Evolutionary conservation across 2,113 vertebrate species (phyloP), one percentile per base, ranked within the genome.

Genomic region (Albula glossodonta): DNA sequence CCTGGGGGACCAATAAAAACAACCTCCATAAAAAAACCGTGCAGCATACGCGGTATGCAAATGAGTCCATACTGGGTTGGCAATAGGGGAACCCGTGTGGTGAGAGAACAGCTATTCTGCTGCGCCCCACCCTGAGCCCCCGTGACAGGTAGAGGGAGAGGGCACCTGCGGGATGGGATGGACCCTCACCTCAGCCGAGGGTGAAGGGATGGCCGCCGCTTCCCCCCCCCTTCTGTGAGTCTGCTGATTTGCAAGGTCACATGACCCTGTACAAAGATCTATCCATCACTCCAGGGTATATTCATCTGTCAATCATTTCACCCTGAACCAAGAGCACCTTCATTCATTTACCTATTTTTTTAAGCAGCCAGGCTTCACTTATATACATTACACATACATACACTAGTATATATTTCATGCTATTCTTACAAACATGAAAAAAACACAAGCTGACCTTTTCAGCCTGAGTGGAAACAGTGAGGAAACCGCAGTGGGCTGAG

Each of bases 21-120:
- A 86, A 94, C 88, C 93, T 92, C 91, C 92, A 88, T 19, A 12
- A 91, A 93, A 94, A 92, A 93, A 91, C 90, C 89, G 91, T 89
- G 87, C 48, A 91, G 90, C 86, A 90, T 92, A 91, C 91, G 92
- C 91, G 90, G 89, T 93, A 94, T 95, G 93, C 92, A 94, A 94
- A 94, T 95, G 82, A 91, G 89, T 87, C 89, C 80, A 89, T 91
- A 89, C 81, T 79, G 88, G 85, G 88, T 85, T 81, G 81, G 86
- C 88, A n/a, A 88, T 84, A 90, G 81, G 88, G 51, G 84, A 88
- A 86, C 88, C 87, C 90, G 87, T 81, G 88, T 83, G 91, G 89
- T 88, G 88, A 0, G 83, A 11, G 6, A n/a, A 7, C 82, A 48
- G 89, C 66, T 77, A 19, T 77, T 89, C 91, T 93, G 88, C 50